These are phyloP conservation scores for Scyliorhinus canicula DNA, from an alignment of 2,797 vertebrate species.

Conservation along the genomic window DNA sequence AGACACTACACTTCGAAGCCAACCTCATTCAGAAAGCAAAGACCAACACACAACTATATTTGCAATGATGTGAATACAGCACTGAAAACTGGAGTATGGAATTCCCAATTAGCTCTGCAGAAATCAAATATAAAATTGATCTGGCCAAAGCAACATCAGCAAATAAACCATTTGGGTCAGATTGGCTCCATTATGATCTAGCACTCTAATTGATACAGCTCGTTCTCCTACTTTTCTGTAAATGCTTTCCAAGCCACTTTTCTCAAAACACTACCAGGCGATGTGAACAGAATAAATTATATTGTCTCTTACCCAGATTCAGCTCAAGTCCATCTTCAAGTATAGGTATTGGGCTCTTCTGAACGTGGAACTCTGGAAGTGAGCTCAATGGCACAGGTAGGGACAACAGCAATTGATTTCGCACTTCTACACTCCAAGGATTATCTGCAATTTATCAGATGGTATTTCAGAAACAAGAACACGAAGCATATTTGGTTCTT, in stretches of 20 bases:
- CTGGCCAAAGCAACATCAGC: neutral
- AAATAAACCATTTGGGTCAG: neutral
- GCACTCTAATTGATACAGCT: neutral
- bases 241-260: neutral
- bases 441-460: slow-evolving; percentile 36
- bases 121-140: neutral
- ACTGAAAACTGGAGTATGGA: neutral
- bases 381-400: slow-evolving; percentile 50
- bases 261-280: neutral
- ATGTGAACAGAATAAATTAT: neutral
- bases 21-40: no score
- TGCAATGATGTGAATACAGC: neutral
- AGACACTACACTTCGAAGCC: no score
- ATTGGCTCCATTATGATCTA: neutral
- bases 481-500: slow-evolving; percentile 19
- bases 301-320: slow-evolving; percentile 60
- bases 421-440: slow-evolving; percentile 49
- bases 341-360: slow-evolving; percentile 57
- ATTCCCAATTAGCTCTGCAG: neutral
- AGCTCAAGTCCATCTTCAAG: slow-evolving; percentile 53
- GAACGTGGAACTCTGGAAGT: slow-evolving; percentile 51
- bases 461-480: slow-evolving; percentile 43
- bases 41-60: neutral
- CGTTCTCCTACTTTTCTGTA: neutral
- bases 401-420: slow-evolving; percentile 54